A percentile compares a stretch with the other conserved stretches of the same genome.
phyloP scores from a whole-genome alignment of 2,888 invertebrate genomes.

The Eupsilia transversa region DNA sequence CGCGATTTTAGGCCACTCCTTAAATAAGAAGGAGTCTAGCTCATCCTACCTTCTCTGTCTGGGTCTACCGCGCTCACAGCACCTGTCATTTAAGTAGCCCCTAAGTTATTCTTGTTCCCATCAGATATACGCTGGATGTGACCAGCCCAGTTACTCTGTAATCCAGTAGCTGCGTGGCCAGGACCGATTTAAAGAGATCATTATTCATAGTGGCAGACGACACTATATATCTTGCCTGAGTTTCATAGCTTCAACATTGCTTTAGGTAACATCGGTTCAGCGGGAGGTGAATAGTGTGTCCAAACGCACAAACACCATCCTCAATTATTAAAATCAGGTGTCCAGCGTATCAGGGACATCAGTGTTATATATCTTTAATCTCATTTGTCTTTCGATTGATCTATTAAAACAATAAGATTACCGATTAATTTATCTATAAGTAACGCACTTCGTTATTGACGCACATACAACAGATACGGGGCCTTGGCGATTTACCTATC shows the following conservation, averaged over 20 bases:
- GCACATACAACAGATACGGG: conserved; percentile 55
- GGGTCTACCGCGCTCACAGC: not conserved
- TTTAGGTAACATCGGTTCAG: not conserved
- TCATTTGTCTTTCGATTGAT: conserved; percentile 51
- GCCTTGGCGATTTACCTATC: conserved; percentile 56
- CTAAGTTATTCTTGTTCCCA: not conserved
- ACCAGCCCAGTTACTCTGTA: not conserved
- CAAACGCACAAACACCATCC: not conserved
- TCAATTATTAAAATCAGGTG: conserved; percentile 17
- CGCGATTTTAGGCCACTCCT: not conserved
- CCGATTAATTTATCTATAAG: conserved; percentile 51
- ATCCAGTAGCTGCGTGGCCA: not conserved
- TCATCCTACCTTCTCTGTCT: not conserved
- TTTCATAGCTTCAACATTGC: not conserved
- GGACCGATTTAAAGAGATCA: not conserved
- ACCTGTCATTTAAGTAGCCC: not conserved
- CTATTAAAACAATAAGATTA: conserved; percentile 50
- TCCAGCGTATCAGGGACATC: conserved; percentile 32
- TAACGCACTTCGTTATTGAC: conserved; percentile 57
- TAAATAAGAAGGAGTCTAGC: not conserved
- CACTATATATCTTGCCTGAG: not conserved
- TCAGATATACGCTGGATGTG: not conserved
- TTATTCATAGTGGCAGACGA: not conserved
- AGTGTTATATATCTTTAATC: conserved; percentile 28
- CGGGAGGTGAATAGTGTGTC: not conserved